Percentiles rank a stretch among this genome's conserved stretches.
phyloP scores from a whole-genome alignment of 2,888 invertebrate species.

The Coecobrya sp. region DNA sequence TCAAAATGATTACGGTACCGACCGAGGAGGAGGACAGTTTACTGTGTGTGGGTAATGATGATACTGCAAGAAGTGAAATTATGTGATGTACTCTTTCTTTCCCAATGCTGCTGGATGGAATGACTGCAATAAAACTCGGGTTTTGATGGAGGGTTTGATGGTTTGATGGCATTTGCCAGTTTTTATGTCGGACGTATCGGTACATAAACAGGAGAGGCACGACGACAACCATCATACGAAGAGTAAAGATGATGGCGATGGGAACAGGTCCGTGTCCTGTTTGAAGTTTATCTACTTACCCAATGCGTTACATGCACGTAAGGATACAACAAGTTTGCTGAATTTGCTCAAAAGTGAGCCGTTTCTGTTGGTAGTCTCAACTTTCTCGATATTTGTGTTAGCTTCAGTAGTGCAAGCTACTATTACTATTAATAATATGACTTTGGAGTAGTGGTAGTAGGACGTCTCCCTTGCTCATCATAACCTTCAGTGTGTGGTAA shows the following conservation, averaged over 20 bases:
- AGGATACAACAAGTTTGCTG: slow-evolving; percentile 53
- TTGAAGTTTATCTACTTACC: slow-evolving; percentile 56
- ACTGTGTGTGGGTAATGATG: not conserved
- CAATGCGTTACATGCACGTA: not conserved
- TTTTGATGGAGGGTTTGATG: slow-evolving; percentile 75
- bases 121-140: slow-evolving; percentile 73
- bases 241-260: not conserved
- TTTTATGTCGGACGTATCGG: slow-evolving; percentile 73
- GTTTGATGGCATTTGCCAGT: slow-evolving; percentile 75
- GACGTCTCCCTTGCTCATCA: slow-evolving; percentile 74
- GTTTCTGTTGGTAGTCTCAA: slow-evolving; percentile 8
- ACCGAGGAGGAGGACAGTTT: slow-evolving; percentile 29
- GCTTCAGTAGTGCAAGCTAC: not conserved
- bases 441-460: not conserved
- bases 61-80: not conserved
- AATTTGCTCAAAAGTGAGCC: slow-evolving; percentile 50
- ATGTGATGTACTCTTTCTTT: not conserved
- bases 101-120: slow-evolving; percentile 35
- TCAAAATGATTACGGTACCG: slow-evolving; percentile 52
- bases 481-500: slow-evolving; percentile 57
- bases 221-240: slow-evolving; percentile 38
- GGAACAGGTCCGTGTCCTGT: slow-evolving; percentile 72
- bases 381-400: slow-evolving; percentile 1
- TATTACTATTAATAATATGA: slow-evolving; percentile 26
- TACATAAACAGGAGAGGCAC: slow-evolving; percentile 62